These are phyloP conservation scores for Axis porcinus DNA, from an alignment of 2,113 vertebrate species.

Conservation along the genomic window DNA sequence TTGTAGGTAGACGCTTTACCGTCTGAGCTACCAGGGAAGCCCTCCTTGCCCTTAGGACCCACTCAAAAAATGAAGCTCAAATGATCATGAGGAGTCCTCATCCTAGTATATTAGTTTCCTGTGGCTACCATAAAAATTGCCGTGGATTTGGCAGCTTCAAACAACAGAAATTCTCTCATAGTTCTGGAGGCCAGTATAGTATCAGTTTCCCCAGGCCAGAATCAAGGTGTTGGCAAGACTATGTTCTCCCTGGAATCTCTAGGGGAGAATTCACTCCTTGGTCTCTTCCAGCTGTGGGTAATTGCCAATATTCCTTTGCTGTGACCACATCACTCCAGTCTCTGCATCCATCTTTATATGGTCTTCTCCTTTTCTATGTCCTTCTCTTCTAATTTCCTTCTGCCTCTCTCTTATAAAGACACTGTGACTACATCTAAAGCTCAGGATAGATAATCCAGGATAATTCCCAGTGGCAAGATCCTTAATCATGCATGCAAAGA, in stretches of 20 bases:
- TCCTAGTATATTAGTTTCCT: background rate
- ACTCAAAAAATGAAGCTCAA: background rate
- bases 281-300: background rate
- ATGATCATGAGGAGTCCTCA: background rate
- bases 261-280: background rate
- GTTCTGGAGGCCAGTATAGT: background rate
- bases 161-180: background rate
- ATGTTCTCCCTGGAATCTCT: background rate
- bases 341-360: background rate
- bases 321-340: background rate
- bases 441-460: background rate
- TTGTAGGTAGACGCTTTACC: no score
- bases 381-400: background rate
- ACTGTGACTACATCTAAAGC: background rate
- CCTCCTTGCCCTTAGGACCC: background rate
- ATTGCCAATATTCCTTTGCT: background rate
- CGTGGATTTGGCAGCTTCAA: background rate
- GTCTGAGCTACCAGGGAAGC: no score
- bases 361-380: background rate
- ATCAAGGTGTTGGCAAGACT: background rate
- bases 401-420: background rate
- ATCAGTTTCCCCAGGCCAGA: background rate
- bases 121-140: background rate
- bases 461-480: background rate
- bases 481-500: background rate